Percentiles rank a stretch among this genome's conserved stretches.
phyloP scores from a whole-genome alignment of 1,140 invertebrate species.

The honey bee (Apis mellifera) region DNA sequence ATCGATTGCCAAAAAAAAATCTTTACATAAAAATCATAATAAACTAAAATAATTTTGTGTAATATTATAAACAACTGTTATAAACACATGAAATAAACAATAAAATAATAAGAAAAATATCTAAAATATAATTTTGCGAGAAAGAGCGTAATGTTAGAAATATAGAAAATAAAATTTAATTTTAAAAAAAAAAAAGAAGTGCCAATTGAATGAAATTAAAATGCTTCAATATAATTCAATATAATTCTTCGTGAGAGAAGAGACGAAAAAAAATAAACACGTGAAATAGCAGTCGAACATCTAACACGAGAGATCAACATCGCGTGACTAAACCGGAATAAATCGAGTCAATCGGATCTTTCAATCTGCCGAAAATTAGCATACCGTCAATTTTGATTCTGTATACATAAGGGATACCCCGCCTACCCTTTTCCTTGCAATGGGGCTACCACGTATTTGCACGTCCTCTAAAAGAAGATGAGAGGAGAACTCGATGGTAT shows the following conservation, averaged over 20 bases:
- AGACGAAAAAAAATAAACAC: background rate
- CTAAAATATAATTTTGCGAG: background rate
- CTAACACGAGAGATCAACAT: background rate
- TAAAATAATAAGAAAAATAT: too few species aligned
- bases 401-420: background rate
- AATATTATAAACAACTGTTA: background rate
- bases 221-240: too few species aligned
- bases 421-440: constrained; percentile 26
- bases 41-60: background rate
- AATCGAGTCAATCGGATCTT: background rate
- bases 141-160: background rate
- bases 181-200: background rate
- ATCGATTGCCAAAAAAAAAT: background rate
- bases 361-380: constrained; percentile 12
- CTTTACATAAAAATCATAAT: background rate
- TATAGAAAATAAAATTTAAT: background rate
- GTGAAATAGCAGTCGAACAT: background rate
- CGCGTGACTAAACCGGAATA: background rate
- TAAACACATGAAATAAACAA: background rate
- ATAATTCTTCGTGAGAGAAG: too few species aligned
- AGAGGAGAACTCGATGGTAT: constrained; percentile 43
- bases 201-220: background rate
- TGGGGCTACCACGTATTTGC: background rate
- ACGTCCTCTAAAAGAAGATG: constrained; percentile 50
- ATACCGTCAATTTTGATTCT: constrained; percentile 3